These are phyloP conservation scores for Nomada ruficornis DNA, from an alignment of 2,888 invertebrate genomes.

Conservation along the genomic window DNA sequence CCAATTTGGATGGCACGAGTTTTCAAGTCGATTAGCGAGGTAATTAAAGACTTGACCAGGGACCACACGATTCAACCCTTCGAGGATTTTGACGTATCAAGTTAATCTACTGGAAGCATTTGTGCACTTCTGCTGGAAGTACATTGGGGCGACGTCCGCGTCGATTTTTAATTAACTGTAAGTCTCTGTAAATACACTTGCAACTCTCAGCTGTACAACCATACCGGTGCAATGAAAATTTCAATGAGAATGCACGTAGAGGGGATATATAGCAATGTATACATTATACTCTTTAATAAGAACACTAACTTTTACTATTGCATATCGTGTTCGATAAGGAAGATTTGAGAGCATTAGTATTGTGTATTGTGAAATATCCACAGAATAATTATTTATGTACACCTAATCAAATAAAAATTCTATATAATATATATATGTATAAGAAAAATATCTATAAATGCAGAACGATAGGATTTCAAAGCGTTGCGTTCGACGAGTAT, in stretches of 20 bases:
- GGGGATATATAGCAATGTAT: conserved; percentile 12
- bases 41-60: conserved; percentile 18
- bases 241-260: no score
- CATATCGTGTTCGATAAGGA: conserved; percentile 14
- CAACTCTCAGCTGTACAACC: neutral
- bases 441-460: conserved; percentile 10
- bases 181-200: neutral
- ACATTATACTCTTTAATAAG: neutral
- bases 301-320: conserved; percentile 24
- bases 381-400: conserved; percentile 28
- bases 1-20: conserved; percentile 12
- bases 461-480: conserved; percentile 14
- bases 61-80: neutral
- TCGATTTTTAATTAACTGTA: neutral
- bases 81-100: neutral
- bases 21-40: conserved; percentile 21
- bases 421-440: neutral
- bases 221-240: neutral
- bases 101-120: conserved; percentile 2
- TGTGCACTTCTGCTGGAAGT: neutral
- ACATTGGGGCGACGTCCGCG: neutral
- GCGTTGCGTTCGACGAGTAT: neutral
- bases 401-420: conserved; percentile 19
- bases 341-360: conserved; percentile 16
- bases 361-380: conserved; percentile 6